Conservation (phyloP, 2,797 vertebrate species). For the Pampus argenteus region DNA sequence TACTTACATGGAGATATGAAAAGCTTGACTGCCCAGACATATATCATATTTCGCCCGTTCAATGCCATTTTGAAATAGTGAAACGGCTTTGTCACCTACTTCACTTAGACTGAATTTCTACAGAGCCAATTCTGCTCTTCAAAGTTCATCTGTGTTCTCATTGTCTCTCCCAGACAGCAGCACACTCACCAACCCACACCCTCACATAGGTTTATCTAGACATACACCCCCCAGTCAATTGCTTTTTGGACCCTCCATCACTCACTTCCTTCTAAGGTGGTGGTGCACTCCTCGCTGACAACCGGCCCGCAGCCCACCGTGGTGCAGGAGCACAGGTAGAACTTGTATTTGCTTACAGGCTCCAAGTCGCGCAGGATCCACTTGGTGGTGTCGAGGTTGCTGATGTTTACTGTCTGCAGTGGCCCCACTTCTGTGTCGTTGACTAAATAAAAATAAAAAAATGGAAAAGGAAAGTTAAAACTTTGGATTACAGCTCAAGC, state of each 20-base stretch:
- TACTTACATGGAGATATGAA: slow-evolving; percentile 80
- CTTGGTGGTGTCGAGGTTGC: slow-evolving; percentile 82
- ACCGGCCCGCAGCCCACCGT: slow-evolving; percentile 89
- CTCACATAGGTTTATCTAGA: background rate
- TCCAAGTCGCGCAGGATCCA: slow-evolving; percentile 88
- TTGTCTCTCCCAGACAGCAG: background rate
- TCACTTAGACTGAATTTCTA: slow-evolving; percentile 16
- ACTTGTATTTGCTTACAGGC: slow-evolving; percentile 92
- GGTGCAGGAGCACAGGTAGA: slow-evolving; percentile 94
- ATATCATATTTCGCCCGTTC: slow-evolving; percentile 63
- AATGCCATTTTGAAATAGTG: slow-evolving; percentile 55
- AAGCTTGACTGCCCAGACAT: slow-evolving; percentile 72
- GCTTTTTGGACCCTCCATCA: slow-evolving; percentile 47
- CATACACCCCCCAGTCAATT: background rate
- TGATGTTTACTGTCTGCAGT: slow-evolving; percentile 85
- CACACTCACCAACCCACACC: slow-evolving; percentile 6
- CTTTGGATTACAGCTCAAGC: background rate
- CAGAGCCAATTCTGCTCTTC: slow-evolving; percentile 9
- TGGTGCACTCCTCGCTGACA: slow-evolving; percentile 89
- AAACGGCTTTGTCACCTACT: slow-evolving; percentile 47
- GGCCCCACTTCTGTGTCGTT: slow-evolving; percentile 90
- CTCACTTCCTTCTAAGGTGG: slow-evolving; percentile 92
- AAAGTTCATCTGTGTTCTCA: slow-evolving; percentile 20
- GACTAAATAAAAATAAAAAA: slow-evolving; percentile 77
- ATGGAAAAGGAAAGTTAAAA: background rate